Percentiles rank a stretch among this genome's conserved stretches.
Conservation (phyloP, 2,797 vertebrate genomes). For the Protosalanx chinensis region DNA sequence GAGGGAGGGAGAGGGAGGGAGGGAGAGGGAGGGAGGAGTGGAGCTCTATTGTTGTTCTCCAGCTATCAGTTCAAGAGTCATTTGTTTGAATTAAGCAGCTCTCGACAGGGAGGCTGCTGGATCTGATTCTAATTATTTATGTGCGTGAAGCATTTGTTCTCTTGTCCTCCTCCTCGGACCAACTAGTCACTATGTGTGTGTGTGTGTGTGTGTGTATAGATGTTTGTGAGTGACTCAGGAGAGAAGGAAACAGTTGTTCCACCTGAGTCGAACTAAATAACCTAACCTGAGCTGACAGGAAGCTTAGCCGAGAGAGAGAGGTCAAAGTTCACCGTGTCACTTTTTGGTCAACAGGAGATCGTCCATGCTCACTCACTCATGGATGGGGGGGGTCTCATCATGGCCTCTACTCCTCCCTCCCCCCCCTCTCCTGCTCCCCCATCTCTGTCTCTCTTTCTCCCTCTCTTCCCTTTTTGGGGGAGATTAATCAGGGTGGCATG, state of each 20-base stretch:
- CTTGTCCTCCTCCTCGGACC: not conserved
- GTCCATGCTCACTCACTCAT: not conserved
- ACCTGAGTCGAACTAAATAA: not conserved
- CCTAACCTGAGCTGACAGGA: not conserved
- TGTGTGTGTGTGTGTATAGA: no score
- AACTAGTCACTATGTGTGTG: not conserved
- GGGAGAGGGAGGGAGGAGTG: not conserved
- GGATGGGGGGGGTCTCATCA: not conserved
- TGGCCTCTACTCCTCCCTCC: not conserved
- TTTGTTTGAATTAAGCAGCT: constrained; percentile 64
- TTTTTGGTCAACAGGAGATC: not conserved
- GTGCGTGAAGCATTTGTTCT: constrained; percentile 27
- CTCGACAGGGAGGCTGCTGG: constrained; percentile 6
- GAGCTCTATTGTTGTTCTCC: constrained; percentile 18
- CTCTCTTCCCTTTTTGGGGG: constrained; percentile 23
- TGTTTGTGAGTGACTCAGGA: not conserved
- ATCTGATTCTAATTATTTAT: constrained; percentile 10
- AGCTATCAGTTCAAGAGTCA: constrained; percentile 59
- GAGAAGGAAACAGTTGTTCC: not conserved
- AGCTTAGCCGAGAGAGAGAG: not conserved
- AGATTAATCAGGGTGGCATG: constrained; percentile 73
- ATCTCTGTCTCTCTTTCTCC: constrained; percentile 11
- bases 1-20: not conserved
- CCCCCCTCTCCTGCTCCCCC: not conserved
- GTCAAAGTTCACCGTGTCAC: not conserved